A percentile compares a stretch with the other conserved stretches of the same genome.
Evolutionary conservation across 2,113 vertebrate genomes (phyloP).

Genomic region (Mesocricetus auratus): DNA sequence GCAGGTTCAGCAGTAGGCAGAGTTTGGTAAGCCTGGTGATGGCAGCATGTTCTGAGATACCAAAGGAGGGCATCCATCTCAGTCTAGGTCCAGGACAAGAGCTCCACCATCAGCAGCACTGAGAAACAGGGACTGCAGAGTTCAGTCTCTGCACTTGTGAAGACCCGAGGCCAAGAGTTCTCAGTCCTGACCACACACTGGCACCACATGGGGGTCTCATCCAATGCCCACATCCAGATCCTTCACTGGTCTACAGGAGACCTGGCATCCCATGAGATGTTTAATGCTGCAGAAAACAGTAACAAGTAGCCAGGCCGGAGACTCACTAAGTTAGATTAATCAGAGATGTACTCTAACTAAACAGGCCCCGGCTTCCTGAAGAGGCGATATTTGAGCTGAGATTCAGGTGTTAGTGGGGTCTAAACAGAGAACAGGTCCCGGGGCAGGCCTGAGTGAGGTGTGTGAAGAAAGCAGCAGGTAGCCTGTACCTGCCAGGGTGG

Average conservation of each 20-base stretch:
- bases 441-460: neutral
- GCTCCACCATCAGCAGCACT: fast-evolving
- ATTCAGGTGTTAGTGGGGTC: neutral
- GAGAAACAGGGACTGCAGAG: too few species aligned
- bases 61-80: fast-evolving
- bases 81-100: fast-evolving
- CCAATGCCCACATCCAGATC: neutral
- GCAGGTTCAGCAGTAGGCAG: neutral
- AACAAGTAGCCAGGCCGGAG: neutral
- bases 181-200: neutral
- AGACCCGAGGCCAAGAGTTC: neutral
- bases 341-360: neutral
- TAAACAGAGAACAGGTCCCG: neutral
- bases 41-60: neutral
- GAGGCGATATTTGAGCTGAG: neutral
- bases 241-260: neutral
- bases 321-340: neutral
- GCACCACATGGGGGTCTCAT: neutral
- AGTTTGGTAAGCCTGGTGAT: fast-evolving
- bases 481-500: too few species aligned
- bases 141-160: neutral
- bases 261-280: too few species aligned
- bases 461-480: neutral
- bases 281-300: neutral
- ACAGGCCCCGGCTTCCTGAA: neutral